phyloP scores from a whole-genome alignment of 2,113 vertebrate genomes.

The Daboia siamensis region DNA sequence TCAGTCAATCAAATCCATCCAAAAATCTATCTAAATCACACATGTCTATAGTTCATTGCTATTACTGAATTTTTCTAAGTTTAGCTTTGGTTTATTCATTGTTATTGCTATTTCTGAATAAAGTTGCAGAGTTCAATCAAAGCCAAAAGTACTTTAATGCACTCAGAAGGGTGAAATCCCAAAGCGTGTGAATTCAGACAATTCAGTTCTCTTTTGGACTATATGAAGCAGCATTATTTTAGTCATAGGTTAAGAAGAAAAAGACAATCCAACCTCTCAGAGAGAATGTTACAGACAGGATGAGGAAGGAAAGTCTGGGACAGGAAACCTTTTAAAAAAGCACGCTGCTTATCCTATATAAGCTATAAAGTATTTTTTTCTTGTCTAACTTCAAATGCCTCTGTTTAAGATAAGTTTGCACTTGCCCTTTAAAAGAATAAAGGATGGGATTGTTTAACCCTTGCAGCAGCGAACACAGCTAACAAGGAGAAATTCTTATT shows the following conservation, averaged over 20 bases:
- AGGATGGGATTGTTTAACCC: slow-evolving; percentile 16
- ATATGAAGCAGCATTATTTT: not conserved
- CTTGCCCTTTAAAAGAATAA: slow-evolving; percentile 31
- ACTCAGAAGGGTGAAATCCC: not conserved
- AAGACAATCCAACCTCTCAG: not conserved
- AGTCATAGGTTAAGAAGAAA: not conserved
- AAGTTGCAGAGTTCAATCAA: not conserved
- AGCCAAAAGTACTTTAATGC: not conserved
- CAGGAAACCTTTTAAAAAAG: slow-evolving; percentile 25
- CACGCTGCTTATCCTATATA: slow-evolving; percentile 28
- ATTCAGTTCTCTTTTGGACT: not conserved
- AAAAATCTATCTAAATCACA: not conserved
- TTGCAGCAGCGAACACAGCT: not conserved
- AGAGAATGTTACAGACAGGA: slow-evolving; percentile 24
- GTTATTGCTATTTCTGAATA: not conserved
- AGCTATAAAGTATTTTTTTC: slow-evolving; percentile 38
- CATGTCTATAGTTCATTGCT: not conserved
- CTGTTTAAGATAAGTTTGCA: slow-evolving; percentile 37
- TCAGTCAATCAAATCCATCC: not conserved
- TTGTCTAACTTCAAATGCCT: slow-evolving; percentile 33
- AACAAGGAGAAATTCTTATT: not conserved
- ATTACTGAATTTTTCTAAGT: not conserved
- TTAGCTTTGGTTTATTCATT: not conserved
- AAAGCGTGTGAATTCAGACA: not conserved
- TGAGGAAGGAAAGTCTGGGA: slow-evolving; percentile 20